Evolutionary conservation across 2,888 invertebrate genomes (phyloP).

Genomic region (Heliconius ethilla): DNA sequence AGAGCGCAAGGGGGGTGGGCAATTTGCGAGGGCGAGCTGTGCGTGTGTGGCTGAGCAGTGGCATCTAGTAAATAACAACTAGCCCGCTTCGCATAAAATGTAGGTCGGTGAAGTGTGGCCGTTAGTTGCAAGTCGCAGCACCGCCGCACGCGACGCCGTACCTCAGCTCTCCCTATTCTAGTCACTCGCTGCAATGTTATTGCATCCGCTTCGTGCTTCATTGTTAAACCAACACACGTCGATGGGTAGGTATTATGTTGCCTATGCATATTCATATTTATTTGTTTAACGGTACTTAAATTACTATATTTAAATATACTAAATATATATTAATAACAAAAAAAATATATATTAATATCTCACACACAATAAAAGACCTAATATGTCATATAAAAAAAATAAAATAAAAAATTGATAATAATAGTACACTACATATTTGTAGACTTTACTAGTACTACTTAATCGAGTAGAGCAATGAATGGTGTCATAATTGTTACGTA

Average conservation of each 20-base stretch:
- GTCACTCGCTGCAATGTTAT: slow-evolving; percentile 52
- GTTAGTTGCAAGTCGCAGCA: slow-evolving; percentile 56
- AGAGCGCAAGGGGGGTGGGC: slow-evolving; percentile 52
- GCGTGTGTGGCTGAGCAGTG: slow-evolving; percentile 57
- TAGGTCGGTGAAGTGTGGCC: slow-evolving; percentile 78
- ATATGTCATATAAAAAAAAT: not conserved
- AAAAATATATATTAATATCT: not conserved
- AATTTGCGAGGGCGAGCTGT: slow-evolving; percentile 59
- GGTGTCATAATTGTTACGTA: slow-evolving; percentile 55
- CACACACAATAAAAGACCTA: not conserved
- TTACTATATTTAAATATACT: not conserved
- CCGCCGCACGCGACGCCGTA: slow-evolving; percentile 69
- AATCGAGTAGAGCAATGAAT: slow-evolving; percentile 27
- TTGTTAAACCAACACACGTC: slow-evolving; percentile 50
- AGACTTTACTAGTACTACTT: slow-evolving; percentile 18
- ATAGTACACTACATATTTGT: not conserved
- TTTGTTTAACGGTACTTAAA: slow-evolving; percentile 9
- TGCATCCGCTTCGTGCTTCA: slow-evolving; percentile 55
- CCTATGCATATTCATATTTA: slow-evolving; percentile 7
- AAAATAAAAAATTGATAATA: not conserved
- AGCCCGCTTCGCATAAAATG: slow-evolving; percentile 74
- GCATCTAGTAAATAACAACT: slow-evolving; percentile 71
- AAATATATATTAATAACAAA: not conserved
- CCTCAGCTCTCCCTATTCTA: slow-evolving; percentile 59
- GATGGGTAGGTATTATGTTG: slow-evolving; percentile 37